A percentile compares a stretch with the other conserved stretches of the same genome.
phyloP scores from a whole-genome alignment of 2,113 vertebrate species.

The Pelecanoides urinatrix region DNA sequence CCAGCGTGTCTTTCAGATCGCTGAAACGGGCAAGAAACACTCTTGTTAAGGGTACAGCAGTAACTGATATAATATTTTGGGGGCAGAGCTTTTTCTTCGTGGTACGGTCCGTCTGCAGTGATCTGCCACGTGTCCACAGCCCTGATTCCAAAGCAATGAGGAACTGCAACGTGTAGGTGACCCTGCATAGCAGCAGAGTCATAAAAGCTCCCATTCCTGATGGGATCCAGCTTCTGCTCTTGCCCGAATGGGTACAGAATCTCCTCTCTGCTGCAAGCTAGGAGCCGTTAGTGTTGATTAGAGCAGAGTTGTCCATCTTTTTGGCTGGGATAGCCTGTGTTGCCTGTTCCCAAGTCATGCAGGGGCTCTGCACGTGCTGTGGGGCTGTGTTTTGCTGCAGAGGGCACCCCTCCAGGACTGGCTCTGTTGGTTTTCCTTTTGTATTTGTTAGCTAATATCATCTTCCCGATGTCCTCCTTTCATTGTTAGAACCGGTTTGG shows the following conservation, averaged over 20 bases:
- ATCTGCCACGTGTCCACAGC: background rate
- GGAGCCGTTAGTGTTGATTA: background rate
- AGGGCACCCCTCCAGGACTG: background rate
- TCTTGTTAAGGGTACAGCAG: constrained; percentile 3
- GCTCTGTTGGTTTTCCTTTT: background rate
- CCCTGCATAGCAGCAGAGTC: background rate
- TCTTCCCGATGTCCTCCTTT: background rate
- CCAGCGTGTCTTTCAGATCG: constrained; percentile 43
- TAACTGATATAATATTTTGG: background rate
- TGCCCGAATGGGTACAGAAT: accelerated
- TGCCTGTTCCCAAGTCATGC: accelerated
- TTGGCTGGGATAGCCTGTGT: no score
- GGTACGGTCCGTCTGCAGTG: background rate
- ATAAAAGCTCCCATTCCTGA: background rate
- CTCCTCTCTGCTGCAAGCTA: background rate
- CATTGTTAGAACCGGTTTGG: background rate
- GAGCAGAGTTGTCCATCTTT: background rate
- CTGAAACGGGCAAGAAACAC: background rate
- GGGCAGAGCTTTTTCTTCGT: background rate
- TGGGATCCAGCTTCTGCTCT: background rate
- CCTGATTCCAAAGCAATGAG: background rate
- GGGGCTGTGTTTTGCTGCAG: background rate
- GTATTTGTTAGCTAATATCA: background rate
- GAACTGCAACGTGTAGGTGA: background rate
- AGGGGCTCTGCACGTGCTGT: background rate